phyloP scores from a whole-genome alignment of 2,888 invertebrate species.

The Pilophorus perplexus region DNA sequence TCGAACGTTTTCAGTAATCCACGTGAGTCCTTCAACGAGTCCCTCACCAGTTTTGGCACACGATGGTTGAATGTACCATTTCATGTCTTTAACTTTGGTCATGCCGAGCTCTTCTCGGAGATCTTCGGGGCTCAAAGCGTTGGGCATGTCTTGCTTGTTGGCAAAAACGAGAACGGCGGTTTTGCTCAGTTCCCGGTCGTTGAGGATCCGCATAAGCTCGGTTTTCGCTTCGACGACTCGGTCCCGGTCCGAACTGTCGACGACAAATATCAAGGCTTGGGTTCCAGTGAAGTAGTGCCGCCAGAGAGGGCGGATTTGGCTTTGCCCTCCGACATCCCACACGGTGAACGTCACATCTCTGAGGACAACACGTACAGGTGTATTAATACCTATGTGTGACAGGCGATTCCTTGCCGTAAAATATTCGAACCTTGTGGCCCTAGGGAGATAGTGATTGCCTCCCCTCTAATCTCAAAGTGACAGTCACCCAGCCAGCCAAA shows the following conservation, averaged over 20 bases:
- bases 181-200: conserved; percentile 98
- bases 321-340: conserved; percentile 99
- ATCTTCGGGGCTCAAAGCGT: conserved; percentile 99
- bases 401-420: too few species aligned
- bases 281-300: conserved; percentile 98
- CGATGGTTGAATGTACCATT: conserved; percentile 98
- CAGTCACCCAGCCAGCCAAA: too few species aligned
- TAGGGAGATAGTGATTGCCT: too few species aligned
- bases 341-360: conserved; percentile 99
- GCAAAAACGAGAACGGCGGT: conserved; percentile 99
- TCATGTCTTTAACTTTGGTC: conserved; percentile 93
- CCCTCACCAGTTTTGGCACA: conserved; percentile 97
- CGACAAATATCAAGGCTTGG: conserved; percentile 97
- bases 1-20: conserved; percentile 68
- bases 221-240: conserved; percentile 97
- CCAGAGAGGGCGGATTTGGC: conserved; percentile 99
- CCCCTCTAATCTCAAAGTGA: too few species aligned
- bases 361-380: too few species aligned
- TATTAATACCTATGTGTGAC: too few species aligned
- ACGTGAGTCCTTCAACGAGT: conserved; percentile 96
- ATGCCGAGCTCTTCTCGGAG: conserved; percentile 98
- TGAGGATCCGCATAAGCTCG: conserved; percentile 97
- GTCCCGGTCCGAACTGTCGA: conserved; percentile 98
- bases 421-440: too few species aligned
- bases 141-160: conserved; percentile 98